Conservation (phyloP, 2,797 vertebrate species). For the Luscinia megarhynchos region DNA sequence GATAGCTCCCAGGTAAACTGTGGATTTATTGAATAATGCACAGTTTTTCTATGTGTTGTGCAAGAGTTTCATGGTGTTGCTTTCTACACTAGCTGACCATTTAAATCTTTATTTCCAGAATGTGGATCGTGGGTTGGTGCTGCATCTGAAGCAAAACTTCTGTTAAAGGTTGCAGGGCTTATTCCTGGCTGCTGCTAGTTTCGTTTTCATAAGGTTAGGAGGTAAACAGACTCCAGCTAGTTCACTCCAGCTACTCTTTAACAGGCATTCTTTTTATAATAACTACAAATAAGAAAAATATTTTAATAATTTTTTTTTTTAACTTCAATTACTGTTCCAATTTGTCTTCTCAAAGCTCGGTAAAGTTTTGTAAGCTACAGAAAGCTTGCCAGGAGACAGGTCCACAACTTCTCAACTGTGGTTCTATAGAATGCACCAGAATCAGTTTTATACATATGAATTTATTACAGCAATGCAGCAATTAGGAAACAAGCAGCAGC, state of each 20-base stretch:
- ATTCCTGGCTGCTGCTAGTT: neutral
- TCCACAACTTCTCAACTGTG: neutral
- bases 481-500: neutral
- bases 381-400: neutral
- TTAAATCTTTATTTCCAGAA: neutral
- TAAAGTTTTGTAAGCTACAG: neutral
- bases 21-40: neutral
- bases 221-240: neutral
- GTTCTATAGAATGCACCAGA: neutral
- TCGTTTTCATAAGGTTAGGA: neutral
- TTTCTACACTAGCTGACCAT: neutral
- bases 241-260: neutral
- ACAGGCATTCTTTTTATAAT: neutral
- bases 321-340: neutral
- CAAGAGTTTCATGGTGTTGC: neutral
- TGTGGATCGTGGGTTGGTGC: neutral
- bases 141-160: neutral
- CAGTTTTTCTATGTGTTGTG: neutral
- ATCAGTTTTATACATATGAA: neutral
- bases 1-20: neutral
- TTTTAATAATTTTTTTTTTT: neutral
- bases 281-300: neutral
- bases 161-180: neutral
- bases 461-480: neutral
- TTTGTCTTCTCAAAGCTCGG: neutral